Percentiles rank a stretch among this genome's conserved stretches.
These are phyloP conservation scores for Sinopyrophorus schimmeli DNA, from an alignment of 2,888 invertebrate genomes.

Conservation along the genomic window DNA sequence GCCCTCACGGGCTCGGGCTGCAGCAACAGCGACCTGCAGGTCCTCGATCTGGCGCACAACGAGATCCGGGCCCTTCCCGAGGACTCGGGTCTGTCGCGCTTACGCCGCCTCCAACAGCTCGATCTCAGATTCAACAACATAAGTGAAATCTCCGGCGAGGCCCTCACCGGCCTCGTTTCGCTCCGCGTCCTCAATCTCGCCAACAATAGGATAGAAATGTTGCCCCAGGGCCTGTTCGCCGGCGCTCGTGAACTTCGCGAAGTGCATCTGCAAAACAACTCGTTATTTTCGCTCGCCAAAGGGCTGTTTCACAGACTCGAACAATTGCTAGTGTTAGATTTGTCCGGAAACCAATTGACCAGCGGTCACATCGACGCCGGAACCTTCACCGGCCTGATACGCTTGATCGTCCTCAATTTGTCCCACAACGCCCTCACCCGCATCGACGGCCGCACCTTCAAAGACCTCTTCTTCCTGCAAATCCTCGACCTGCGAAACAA, in stretches of 20 bases:
- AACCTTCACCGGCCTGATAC: conserved; percentile 82
- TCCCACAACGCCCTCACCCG: conserved; percentile 84
- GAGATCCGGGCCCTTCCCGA: conserved; percentile 73
- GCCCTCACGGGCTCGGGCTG: conserved; percentile 58
- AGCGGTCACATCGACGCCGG: conserved; percentile 83
- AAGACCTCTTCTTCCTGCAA: conserved; percentile 83
- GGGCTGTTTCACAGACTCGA: conserved; percentile 83
- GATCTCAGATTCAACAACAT: conserved; percentile 84
- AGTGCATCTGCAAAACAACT: conserved; percentile 83
- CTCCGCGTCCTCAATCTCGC: conserved; percentile 84
- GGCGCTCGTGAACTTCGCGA: conserved; percentile 80
- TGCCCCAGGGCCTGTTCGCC: conserved; percentile 82
- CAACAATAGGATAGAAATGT: conserved; percentile 77
- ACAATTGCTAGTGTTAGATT: conserved; percentile 80
- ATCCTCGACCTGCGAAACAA: conserved; percentile 85
- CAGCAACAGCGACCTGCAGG: conserved; percentile 71
- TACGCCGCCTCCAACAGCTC: conserved; percentile 78
- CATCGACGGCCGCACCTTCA: conserved; percentile 82
- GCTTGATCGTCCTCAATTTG: conserved; percentile 81
- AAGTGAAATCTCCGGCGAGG: conserved; percentile 75
- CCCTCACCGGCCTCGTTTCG: conserved; percentile 76
- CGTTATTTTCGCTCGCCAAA: conserved; percentile 78
- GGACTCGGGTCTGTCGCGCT: conserved; percentile 70
- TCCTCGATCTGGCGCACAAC: conserved; percentile 81
- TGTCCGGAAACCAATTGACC: conserved; percentile 82